These are phyloP conservation scores for Pelecanus crispus DNA, from an alignment of 2,113 vertebrate genomes.

Conservation along the genomic window DNA sequence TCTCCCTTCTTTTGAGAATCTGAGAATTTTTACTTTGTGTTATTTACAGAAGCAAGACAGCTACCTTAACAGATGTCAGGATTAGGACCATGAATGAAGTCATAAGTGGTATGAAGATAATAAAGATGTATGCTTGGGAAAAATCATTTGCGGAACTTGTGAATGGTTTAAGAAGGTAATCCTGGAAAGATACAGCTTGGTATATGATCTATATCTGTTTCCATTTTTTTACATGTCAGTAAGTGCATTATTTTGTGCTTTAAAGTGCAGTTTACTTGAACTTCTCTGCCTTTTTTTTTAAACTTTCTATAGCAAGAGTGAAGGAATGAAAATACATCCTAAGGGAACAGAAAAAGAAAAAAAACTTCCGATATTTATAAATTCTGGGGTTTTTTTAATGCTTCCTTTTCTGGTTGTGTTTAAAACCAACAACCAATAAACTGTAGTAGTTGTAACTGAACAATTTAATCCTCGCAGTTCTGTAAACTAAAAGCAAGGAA, in stretches of 20 bases:
- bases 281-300: not conserved
- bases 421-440: not conserved
- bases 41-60: conserved; percentile 81
- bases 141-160: conserved; percentile 87
- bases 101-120: conserved; percentile 92
- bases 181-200: not conserved
- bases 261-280: not conserved
- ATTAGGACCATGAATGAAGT: conserved; percentile 98
- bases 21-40: not conserved
- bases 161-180: conserved; percentile 83
- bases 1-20: not conserved
- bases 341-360: not conserved
- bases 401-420: not conserved
- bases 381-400: not conserved
- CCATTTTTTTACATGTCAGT: not conserved
- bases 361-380: not conserved
- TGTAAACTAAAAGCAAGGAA: not conserved
- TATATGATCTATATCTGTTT: not conserved
- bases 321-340: not conserved
- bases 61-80: conserved; percentile 83
- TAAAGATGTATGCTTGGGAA: conserved; percentile 99
- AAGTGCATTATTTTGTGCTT: not conserved
- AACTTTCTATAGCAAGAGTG: not conserved
- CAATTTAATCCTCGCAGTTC: not conserved
- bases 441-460: not conserved